Base-by-base conservation (phyloP, 2,797 vertebrate genomes). In the Labroides dimidiatus region DNA sequence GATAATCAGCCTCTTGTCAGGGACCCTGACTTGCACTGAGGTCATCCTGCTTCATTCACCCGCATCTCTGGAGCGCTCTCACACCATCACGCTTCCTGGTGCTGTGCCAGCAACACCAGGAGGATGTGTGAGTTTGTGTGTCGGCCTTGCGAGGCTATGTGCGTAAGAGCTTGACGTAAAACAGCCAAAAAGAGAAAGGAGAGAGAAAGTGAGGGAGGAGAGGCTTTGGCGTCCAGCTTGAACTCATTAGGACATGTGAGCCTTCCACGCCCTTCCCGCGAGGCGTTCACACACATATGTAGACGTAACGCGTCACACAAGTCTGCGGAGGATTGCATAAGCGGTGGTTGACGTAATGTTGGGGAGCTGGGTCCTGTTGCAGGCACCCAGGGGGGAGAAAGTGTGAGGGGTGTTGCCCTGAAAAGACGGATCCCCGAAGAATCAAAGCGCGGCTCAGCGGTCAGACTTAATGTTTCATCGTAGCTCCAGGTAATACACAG, bases 1-100 rank as follows among this genome's bases (percentile, higher is more conserved):
- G 75, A 91, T 91, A 91, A 92, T 91, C 87, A 88, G 69, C 80
- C 88, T 77, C 69, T 90, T 90, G 90, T 92, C 85, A 79, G 21
- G 65, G 41, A 15, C 33, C 50, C 30, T 15, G 59, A n/a, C 49
- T 69, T 53, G 73, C 69, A 14, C 80, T 91, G 90, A 90, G 81
- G 78, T 92, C 90, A 91, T 72, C 84, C 75, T 1, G 47, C 65
- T 80, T 74, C 81, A 73, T 85, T 84, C 82, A 69, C 42, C 78
- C 67, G 50, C 78, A 37, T 70, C 79, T 74, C 75, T 56, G 53
- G 39, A 42, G 73, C 50, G 24, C 71, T 59, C 77, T 64, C 72
- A 71, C 53, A 27, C 76, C 70, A 71, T 72, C 77, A 70, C 63
- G 59, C 77, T 80, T 84, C 78, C 86, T 63, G 71, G 81, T 49